Evolutionary conservation across 2,888 invertebrate genomes (phyloP).

Genomic region (Lasioglossum pauxillum): DNA sequence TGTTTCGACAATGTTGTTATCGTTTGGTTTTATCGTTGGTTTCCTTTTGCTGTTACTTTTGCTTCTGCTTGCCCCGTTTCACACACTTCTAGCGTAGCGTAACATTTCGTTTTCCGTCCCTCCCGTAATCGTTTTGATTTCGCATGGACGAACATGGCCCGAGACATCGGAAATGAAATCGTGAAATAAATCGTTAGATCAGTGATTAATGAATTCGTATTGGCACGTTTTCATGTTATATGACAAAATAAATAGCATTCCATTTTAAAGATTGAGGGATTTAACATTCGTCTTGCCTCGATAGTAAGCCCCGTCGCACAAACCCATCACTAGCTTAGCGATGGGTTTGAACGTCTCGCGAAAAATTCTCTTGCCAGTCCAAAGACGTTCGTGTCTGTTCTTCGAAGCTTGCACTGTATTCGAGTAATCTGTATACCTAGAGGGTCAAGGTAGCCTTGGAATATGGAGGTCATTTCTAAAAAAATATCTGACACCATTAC

Average conservation of each 20-base stretch:
- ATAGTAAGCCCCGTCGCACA: not conserved
- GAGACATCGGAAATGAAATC: slow-evolving; percentile 8
- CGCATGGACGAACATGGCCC: slow-evolving; percentile 42
- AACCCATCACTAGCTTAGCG: not conserved
- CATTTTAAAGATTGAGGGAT: too few relatives aligned
- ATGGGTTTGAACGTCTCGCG: not conserved
- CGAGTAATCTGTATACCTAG: slow-evolving; percentile 70
- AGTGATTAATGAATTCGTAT: too few relatives aligned
- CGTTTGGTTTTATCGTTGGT: not conserved
- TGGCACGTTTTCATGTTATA: too few relatives aligned
- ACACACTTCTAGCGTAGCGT: slow-evolving; percentile 40
- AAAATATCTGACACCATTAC: too few relatives aligned
- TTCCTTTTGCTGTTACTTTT: slow-evolving; percentile 7
- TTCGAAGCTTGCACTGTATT: slow-evolving; percentile 46
- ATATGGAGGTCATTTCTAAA: too few relatives aligned
- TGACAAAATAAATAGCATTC: too few relatives aligned
- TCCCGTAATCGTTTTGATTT: slow-evolving; percentile 33
- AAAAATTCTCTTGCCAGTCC: not conserved
- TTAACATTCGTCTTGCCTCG: not conserved
- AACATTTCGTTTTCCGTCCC: slow-evolving; percentile 30
- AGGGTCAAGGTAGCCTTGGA: slow-evolving; percentile 51
- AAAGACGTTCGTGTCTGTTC: not conserved
- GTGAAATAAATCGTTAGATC: too few relatives aligned
- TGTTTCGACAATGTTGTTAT: not conserved
- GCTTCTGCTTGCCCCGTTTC: slow-evolving; percentile 49